A percentile compares a stretch with the other conserved stretches of the same genome.
Conservation (phyloP, 2,888 invertebrate genomes). For the Parnassius mnemosyne region DNA sequence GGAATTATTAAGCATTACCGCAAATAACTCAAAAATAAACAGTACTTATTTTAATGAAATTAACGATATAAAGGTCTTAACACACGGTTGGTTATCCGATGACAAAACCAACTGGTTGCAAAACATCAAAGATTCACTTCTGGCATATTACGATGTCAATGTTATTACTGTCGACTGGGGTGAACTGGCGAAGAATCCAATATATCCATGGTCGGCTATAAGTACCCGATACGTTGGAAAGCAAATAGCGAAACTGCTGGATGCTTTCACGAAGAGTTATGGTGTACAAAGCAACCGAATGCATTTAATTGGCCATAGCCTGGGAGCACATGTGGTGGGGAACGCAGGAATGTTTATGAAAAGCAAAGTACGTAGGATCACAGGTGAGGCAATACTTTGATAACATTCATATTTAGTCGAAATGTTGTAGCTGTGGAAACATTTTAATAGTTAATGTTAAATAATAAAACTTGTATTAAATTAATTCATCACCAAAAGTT, state of each 20-base stretch:
- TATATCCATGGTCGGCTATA: constrained; percentile 66
- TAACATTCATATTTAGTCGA: no score
- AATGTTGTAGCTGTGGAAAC: no score
- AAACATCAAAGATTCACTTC: constrained; percentile 63
- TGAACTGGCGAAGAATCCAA: constrained; percentile 55
- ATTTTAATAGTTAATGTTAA: no score
- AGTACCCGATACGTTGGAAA: constrained; percentile 69
- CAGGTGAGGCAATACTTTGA: constrained; percentile 60
- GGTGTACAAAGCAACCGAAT: constrained; percentile 42
- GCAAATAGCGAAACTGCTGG: constrained; percentile 52
- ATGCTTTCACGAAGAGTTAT: constrained; percentile 43
- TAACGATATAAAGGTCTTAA: constrained; percentile 70
- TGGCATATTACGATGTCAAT: constrained; percentile 66
- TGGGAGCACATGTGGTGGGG: constrained; percentile 83
- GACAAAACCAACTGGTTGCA: constrained; percentile 60
- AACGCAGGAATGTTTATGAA: constrained; percentile 75
- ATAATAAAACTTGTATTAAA: no score
- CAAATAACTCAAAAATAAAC: constrained; percentile 36
- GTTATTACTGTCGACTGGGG: constrained; percentile 76
- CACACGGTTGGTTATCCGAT: constrained; percentile 78
- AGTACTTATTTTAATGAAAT: constrained; percentile 61
- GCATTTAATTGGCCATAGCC: constrained; percentile 77
- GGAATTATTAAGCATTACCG: constrained; percentile 50
- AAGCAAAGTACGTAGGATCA: constrained; percentile 76
- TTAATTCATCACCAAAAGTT: no score